phyloP scores from a whole-genome alignment of 2,113 vertebrate genomes.

The Bos javanicus region DNA sequence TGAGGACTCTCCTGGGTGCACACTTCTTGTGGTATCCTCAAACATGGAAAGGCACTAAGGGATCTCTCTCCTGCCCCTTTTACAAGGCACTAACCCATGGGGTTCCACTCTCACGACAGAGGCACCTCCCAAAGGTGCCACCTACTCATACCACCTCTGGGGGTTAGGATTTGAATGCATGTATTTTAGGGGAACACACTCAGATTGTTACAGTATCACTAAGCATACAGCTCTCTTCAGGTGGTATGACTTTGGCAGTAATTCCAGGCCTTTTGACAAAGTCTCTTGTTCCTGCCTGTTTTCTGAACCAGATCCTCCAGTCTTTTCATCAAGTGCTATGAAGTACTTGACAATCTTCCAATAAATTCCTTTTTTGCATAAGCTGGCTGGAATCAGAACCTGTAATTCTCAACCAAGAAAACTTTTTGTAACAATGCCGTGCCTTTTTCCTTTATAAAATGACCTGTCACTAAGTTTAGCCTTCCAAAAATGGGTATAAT shows the following conservation, averaged over 20 bases:
- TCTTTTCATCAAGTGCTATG: neutral
- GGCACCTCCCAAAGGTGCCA: neutral
- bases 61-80: neutral
- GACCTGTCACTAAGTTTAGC: neutral
- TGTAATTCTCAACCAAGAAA: conserved; percentile 11
- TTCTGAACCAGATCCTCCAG: conserved; percentile 26
- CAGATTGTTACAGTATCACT: neutral
- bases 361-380: conserved; percentile 36
- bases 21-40: neutral
- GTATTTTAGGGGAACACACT: neutral
- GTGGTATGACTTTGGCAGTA: neutral
- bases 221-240: neutral
- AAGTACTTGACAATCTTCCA: conserved; percentile 30
- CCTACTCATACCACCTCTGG: neutral
- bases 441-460: neutral
- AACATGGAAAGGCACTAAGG: neutral
- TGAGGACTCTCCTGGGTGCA: neutral
- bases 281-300: neutral
- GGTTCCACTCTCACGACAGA: neutral
- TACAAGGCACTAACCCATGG: neutral
- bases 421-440: neutral
- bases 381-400: neutral
- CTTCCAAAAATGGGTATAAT: neutral
- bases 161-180: neutral
- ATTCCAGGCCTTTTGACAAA: neutral